Base-by-base conservation (phyloP, 2,797 vertebrate species). In the Antennarius maculatus region DNA sequence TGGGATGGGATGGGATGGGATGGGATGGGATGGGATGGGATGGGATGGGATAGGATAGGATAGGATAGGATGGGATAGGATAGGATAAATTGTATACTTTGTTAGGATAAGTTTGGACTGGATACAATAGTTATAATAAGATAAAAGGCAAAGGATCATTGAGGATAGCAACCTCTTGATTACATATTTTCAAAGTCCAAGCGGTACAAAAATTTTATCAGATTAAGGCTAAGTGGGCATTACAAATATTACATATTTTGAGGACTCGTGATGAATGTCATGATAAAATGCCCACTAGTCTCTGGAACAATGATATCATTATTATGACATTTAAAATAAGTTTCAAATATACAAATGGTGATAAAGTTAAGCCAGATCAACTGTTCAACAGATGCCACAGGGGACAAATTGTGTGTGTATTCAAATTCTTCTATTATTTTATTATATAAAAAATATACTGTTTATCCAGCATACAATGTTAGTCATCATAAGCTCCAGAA, bases 341-440 rank as follows among this genome's bases (percentile, higher is more conserved):
- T 69, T 64, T 70, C n/a, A 54, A 54, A 63, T 31, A 47, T 17
- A 63, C 0, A 54, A 63, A 52, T 27, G 5, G 8, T 31, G 61
- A 55, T 65, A 55, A 49, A 78, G 49, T 68, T 39, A 64, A 79
- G 70, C 62, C 61, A 72, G 72, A 80, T 65, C 82, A 77, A 76
- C 82, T 86, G 71, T 72, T 84, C 66, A 80, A 77, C 71, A 75
- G 67, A 81, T 83, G 80, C 74, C 77, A 82, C 51, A 16, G 80
- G 78, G 82, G 68, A 86, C 77, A 84, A 81, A 80, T 61, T 74
- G 64, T 78, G 78, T 80, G 55, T 69, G 62, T 74, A 72, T 82
- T 81, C 73, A 80, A 69, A 78, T 78, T 86, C 74, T 88, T 81
- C 70, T 63, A 39, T 79, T 68, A 82, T 81, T 78, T 71, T 78